These are phyloP conservation scores for Masticophis lateralis DNA, from an alignment of 2,797 vertebrate genomes.

Conservation along the genomic window DNA sequence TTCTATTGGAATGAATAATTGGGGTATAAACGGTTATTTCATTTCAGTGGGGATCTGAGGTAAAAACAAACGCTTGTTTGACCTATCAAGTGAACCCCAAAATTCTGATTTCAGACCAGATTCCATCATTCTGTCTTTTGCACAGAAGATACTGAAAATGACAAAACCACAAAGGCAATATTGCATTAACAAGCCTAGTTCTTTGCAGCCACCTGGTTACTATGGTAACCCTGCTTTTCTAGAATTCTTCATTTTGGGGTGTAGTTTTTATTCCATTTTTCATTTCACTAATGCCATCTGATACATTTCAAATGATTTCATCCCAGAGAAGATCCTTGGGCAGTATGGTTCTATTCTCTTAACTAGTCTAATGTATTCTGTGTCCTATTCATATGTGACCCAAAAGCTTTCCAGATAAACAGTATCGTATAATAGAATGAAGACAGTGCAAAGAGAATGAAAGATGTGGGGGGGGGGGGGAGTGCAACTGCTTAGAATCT, in stretches of 20 bases:
- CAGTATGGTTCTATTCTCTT: neutral
- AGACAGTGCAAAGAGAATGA: neutral
- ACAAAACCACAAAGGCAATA: conserved; percentile 5
- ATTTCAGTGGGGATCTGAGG: neutral
- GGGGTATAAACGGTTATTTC: neutral
- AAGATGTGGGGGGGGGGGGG: no score
- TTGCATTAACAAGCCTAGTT: neutral
- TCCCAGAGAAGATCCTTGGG: neutral
- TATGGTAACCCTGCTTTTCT: conserved; percentile 12
- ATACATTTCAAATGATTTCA: neutral
- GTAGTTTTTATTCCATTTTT: neutral
- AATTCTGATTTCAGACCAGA: neutral
- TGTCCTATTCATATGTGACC: neutral
- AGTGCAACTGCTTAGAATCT: neutral
- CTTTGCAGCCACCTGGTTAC: conserved; percentile 9
- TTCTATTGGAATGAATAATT: neutral
- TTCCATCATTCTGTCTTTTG: neutral
- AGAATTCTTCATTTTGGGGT: neutral
- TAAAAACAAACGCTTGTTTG: neutral
- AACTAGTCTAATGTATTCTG: neutral
- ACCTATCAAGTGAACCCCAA: neutral
- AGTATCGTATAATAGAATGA: neutral
- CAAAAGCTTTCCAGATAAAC: neutral
- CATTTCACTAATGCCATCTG: neutral
- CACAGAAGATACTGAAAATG: neutral